Evolutionary conservation across 2,888 invertebrate genomes (phyloP).

Genomic region (Dione juno): DNA sequence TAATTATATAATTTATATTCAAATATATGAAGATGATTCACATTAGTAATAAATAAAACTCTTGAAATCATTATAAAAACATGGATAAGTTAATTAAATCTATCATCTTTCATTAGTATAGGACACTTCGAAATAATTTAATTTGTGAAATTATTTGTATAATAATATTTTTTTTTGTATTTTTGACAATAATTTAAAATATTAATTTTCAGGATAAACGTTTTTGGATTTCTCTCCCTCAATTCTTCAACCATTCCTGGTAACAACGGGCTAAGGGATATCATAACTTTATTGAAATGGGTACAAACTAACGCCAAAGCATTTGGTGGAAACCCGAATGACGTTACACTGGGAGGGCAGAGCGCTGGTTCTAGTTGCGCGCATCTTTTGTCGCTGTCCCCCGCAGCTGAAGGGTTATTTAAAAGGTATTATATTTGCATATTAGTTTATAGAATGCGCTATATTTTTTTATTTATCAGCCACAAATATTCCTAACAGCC

Average conservation of each 20-base stretch:
- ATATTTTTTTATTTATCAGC: neutral
- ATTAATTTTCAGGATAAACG: conserved; percentile 63
- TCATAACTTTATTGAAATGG: conserved; percentile 71
- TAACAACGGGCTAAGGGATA: conserved; percentile 76
- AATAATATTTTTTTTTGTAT: no score
- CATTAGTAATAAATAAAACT: no score
- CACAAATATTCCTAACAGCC: neutral
- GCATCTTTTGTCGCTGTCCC: conserved; percentile 66
- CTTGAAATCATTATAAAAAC: no score
- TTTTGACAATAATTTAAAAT: neutral
- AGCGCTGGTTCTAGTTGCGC: conserved; percentile 69
- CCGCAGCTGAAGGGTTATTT: conserved; percentile 65
- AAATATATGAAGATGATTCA: no score
- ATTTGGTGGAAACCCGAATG: conserved; percentile 72
- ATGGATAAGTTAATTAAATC: no score
- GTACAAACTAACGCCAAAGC: conserved; percentile 63
- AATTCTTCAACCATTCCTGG: conserved; percentile 68
- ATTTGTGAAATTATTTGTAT: no score
- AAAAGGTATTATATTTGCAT: conserved; percentile 54
- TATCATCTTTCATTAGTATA: no score
- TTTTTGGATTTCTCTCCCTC: conserved; percentile 74
- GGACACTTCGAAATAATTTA: no score
- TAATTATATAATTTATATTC: no score
- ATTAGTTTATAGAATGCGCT: neutral
- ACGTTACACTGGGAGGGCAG: conserved; percentile 73